Evolutionary conservation across 2,797 vertebrate genomes (phyloP).

Genomic region (Xiphorhynchus erythropygius): DNA sequence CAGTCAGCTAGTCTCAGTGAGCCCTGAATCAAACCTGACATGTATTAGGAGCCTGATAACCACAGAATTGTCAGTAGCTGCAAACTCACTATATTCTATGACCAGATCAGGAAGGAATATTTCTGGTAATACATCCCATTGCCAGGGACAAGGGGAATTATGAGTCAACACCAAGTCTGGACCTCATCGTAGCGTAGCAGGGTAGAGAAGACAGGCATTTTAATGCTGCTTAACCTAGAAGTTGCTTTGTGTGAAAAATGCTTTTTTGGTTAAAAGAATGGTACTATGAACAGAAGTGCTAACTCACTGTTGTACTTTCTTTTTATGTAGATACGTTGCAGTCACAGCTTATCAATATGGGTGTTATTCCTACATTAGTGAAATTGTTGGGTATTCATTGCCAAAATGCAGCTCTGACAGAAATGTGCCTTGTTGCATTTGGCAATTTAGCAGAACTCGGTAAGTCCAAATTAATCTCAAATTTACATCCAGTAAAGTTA

Average conservation of each 20-base stretch:
- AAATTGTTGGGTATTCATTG: constrained; percentile 93
- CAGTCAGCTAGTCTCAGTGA: constrained; percentile 2
- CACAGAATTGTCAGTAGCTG: neutral
- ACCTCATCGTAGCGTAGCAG: neutral
- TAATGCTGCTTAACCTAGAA: neutral
- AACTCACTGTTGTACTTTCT: constrained; percentile 46
- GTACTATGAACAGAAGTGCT: neutral
- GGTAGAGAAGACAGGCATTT: neutral
- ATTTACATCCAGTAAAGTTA: neutral
- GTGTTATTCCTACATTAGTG: constrained; percentile 96
- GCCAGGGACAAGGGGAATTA: neutral
- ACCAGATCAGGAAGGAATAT: neutral
- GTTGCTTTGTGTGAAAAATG: constrained; percentile 19
- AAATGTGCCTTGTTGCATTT: constrained; percentile 99
- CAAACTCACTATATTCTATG: neutral
- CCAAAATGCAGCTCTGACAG: constrained; percentile 92
- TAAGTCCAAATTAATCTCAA: constrained; percentile 72
- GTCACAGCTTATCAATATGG: constrained; percentile 97
- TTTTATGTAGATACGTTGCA: constrained; percentile 89
- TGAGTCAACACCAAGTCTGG: neutral
- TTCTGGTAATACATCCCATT: neutral
- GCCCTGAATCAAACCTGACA: neutral
- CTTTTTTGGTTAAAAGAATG: neutral
- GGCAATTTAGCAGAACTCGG: constrained; percentile 98
- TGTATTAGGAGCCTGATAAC: neutral